Percentiles rank a stretch among this genome's conserved stretches.
phyloP scores from a whole-genome alignment of 2,888 invertebrate species.

The Papilio protenor region DNA sequence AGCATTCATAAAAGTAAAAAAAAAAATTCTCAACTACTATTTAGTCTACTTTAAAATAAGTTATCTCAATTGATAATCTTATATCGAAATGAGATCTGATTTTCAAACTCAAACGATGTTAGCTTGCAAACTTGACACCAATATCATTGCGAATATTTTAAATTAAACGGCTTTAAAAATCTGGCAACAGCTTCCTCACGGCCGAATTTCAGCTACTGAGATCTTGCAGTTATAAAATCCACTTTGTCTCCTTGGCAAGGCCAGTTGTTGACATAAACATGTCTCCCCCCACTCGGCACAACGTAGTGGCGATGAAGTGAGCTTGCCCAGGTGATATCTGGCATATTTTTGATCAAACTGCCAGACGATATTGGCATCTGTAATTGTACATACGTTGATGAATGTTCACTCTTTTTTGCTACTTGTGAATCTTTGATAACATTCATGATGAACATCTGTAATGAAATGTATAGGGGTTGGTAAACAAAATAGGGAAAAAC shows the following conservation, averaged over 20 bases:
- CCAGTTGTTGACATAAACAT: constrained; percentile 56
- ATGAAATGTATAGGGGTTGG: no score
- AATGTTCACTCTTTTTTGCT: neutral
- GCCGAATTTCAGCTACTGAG: constrained; percentile 30
- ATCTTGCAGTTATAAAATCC: constrained; percentile 33
- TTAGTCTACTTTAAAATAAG: no score
- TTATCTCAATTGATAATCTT: neutral
- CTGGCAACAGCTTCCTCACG: constrained; percentile 41
- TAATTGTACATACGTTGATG: neutral
- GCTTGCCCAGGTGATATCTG: constrained; percentile 50
- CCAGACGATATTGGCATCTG: constrained; percentile 40
- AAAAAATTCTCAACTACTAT: no score
- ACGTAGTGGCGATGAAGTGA: constrained; percentile 34
- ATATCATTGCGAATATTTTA: constrained; percentile 37
- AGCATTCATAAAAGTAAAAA: no score
- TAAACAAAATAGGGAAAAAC: no score
- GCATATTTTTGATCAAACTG: constrained; percentile 46
- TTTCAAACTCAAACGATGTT: constrained; percentile 20
- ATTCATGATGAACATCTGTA: no score
- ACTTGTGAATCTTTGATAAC: neutral
- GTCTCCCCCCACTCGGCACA: constrained; percentile 41
- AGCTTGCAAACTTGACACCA: constrained; percentile 47
- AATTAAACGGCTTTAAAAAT: constrained; percentile 22
- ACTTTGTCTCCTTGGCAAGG: constrained; percentile 51
- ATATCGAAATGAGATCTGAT: constrained; percentile 1